These are phyloP conservation scores for Myodes glareolus DNA, from an alignment of 2,113 vertebrate genomes.

Conservation along the genomic window DNA sequence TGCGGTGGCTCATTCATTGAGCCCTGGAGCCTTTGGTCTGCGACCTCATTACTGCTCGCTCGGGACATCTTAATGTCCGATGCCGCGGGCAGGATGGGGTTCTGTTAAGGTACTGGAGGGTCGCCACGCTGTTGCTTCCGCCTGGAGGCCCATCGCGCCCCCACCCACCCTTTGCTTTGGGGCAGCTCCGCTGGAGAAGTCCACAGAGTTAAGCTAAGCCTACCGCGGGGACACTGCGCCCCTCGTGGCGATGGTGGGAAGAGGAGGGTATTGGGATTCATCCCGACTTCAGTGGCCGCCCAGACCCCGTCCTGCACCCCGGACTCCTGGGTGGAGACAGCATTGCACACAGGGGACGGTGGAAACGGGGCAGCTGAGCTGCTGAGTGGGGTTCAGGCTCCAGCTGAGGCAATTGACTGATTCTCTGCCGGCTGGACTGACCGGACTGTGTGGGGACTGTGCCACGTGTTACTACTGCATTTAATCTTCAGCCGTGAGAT, in stretches of 20 bases:
- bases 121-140: background rate
- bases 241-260: slow-evolving; percentile 67
- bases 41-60: background rate
- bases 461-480: slow-evolving; percentile 68
- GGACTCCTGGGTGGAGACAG: background rate
- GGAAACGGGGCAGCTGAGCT: background rate
- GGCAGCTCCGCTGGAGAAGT: background rate
- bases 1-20: slow-evolving; percentile 64
- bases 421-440: background rate
- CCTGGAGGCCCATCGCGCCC: background rate
- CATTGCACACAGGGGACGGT: background rate
- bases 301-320: background rate
- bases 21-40: accelerated
- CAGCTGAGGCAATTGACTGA: background rate
- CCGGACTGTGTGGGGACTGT: background rate
- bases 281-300: background rate
- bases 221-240: slow-evolving; percentile 68
- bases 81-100: background rate
- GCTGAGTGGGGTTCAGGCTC: background rate
- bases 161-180: slow-evolving; percentile 3
- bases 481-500: background rate
- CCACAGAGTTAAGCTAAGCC: background rate
- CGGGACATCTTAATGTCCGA: background rate
- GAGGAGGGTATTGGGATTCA: background rate
- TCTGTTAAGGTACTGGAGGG: background rate